Base-by-base conservation (phyloP, 1,140 invertebrate species). In the Carposina sasakii region DNA sequence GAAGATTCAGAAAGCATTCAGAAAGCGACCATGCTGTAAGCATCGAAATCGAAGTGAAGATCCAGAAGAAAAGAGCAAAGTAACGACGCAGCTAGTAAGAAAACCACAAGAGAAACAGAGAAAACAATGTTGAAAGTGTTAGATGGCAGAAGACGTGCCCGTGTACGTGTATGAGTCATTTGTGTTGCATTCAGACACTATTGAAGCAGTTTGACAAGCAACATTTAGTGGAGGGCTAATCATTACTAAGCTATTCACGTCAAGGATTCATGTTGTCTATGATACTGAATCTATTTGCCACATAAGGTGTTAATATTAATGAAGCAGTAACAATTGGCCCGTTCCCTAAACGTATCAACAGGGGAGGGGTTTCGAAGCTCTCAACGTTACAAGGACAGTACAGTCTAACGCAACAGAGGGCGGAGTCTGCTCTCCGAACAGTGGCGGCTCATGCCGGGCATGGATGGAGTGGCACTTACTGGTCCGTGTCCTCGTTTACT, bases 401-500 rank as follows among this genome's bases (percentile, higher is more conserved):
- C 68, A 54, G 55, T 71, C 72, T 72, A 67, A 59, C 56, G 71
- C 66, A 69, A 63, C 63, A 67, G 68, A 66, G 68, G 62, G 54
- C 61, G 62, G 64, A 63, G 68, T 57, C 64, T 63, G 65, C 69
- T 72, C 68, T 71, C 66, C 73, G 67, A 62, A 67, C 73, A 69
- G 61, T 69, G 65, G 67, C 66, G 71, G 67, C 66, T 75, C 69
- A 71, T 71, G 75, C 59, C 63, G 67, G 69, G 66, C 65, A 66
- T 66, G 65, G 63, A 66, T 64, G 60, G 61, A 73, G 71, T 69
- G 81, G 68, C 75, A 94, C 94, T 95, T 95, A 96, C 94, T 95
- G 93, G 88, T 94, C 93, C 71, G 94, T 95, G 89, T 96, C 94
- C 90, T 96, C 94, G 91, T 95, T 95, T 87, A 96, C 93, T 90